phyloP scores from a whole-genome alignment of 1,140 invertebrate species.

The Trichonephila inaurata region DNA sequence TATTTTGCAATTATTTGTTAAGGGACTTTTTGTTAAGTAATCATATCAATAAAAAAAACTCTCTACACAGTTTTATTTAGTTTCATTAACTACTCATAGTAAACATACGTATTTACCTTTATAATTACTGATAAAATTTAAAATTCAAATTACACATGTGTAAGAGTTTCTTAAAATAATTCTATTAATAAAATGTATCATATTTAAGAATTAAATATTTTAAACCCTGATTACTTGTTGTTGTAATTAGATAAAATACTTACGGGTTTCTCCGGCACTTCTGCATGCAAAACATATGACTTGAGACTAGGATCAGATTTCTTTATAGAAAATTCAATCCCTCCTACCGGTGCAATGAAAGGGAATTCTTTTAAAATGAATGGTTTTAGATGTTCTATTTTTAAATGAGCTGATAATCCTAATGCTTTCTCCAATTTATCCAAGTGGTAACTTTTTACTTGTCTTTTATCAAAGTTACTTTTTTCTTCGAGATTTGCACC shows the following conservation, averaged over 20 bases:
- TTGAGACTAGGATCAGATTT: conserved; percentile 47
- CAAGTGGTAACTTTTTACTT: conserved; percentile 56
- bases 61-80: too few species aligned
- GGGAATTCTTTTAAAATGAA: conserved; percentile 40
- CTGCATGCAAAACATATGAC: conserved; percentile 15
- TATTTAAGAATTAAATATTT: too few species aligned
- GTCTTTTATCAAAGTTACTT: conserved; percentile 13
- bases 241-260: not conserved
- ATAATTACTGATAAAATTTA: too few species aligned
- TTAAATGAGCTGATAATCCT: conserved; percentile 25
- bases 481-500: conserved; percentile 51
- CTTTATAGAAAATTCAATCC: conserved; percentile 52
- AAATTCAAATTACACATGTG: too few species aligned
- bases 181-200: too few species aligned
- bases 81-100: too few species aligned
- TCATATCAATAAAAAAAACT: too few species aligned
- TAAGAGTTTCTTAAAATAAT: too few species aligned
- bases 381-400: conserved; percentile 32
- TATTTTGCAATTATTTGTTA: too few species aligned
- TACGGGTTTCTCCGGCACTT: conserved; percentile 58
- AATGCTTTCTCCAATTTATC: conserved; percentile 42
- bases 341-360: conserved; percentile 42
- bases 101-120: too few species aligned
- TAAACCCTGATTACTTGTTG: too few species aligned
- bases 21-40: too few species aligned